These are phyloP conservation scores for Coecobrya sp. DNA, from an alignment of 2,888 invertebrate genomes.

Conservation along the genomic window DNA sequence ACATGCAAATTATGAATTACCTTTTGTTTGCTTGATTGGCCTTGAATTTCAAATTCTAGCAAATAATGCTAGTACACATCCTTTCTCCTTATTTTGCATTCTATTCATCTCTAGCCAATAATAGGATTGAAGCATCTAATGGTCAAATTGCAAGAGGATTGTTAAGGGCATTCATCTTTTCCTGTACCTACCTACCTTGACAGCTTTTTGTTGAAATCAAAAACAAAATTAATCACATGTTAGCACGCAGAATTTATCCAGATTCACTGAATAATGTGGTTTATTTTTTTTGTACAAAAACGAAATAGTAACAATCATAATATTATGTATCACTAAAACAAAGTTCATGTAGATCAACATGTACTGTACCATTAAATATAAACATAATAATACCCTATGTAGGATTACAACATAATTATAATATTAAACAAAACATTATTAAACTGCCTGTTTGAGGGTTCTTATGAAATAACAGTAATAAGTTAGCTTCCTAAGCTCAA, in stretches of 20 bases:
- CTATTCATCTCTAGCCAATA: background rate
- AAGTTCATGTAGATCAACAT: conserved; percentile 36
- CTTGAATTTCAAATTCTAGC: conserved; percentile 53
- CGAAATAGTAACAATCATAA: background rate
- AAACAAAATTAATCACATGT: background rate
- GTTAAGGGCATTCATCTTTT: background rate
- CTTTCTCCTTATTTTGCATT: conserved; percentile 63
- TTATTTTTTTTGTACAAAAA: conserved; percentile 17
- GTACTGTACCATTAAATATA: conserved; percentile 49
- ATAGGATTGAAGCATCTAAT: background rate
- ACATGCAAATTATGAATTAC: background rate
- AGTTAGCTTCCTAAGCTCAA: conserved; percentile 46
- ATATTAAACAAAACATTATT: conserved; percentile 1
- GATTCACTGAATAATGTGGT: background rate
- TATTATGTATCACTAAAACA: background rate
- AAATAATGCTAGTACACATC: background rate
- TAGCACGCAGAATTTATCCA: background rate
- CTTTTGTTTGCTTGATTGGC: conserved; percentile 53
- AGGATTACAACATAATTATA: background rate
- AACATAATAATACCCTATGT: conserved; percentile 34
- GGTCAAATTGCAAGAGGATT: too few species aligned
- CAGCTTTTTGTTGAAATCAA: too few species aligned
- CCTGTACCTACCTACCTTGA: too few species aligned
- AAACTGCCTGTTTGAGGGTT: background rate
- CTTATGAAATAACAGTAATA: background rate